A percentile compares a stretch with the other conserved stretches of the same genome.
These are phyloP conservation scores for Scaptomyza caliginosa DNA, from an alignment of 2,888 invertebrate genomes.

Conservation along the genomic window DNA sequence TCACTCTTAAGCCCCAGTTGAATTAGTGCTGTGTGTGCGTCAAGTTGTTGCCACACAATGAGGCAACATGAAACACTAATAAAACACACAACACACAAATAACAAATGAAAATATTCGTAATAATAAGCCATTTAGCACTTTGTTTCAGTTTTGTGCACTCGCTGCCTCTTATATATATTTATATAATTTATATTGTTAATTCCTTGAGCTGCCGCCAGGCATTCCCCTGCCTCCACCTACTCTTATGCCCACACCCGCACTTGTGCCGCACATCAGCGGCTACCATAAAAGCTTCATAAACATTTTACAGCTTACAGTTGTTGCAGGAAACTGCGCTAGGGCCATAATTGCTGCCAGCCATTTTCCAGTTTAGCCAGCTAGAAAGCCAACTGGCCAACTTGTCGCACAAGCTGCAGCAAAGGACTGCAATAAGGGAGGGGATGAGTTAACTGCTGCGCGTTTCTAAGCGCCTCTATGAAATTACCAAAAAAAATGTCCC, in stretches of 20 bases:
- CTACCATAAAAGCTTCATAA: conserved; percentile 76
- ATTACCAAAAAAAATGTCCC: conserved; percentile 39
- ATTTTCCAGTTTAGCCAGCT: conserved; percentile 63
- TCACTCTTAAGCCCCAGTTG: neutral
- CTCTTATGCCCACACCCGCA: neutral
- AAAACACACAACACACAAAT: conserved; percentile 29
- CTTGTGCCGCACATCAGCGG: conserved; percentile 39
- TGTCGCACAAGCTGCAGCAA: neutral
- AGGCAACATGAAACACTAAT: conserved; percentile 8
- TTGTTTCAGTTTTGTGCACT: conserved; percentile 38
- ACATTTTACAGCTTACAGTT: conserved; percentile 79
- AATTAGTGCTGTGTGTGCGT: conserved; percentile 35
- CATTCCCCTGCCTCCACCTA: neutral
- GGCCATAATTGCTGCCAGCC: conserved; percentile 70
- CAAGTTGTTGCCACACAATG: conserved; percentile 22
- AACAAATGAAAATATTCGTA: conserved; percentile 60
- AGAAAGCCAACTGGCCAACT: conserved; percentile 43
- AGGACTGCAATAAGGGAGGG: neutral
- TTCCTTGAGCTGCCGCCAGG: conserved; percentile 48
- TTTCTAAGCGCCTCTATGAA: conserved; percentile 32
- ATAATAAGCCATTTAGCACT: conserved; percentile 76
- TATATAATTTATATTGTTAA: conserved; percentile 77
- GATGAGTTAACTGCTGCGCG: neutral
- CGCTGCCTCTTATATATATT: conserved; percentile 22
- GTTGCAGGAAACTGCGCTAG: conserved; percentile 67